A percentile compares a stretch with the other conserved stretches of the same genome.
phyloP scores from a whole-genome alignment of 2,797 vertebrate genomes.

The Gymnodraco acuticeps region DNA sequence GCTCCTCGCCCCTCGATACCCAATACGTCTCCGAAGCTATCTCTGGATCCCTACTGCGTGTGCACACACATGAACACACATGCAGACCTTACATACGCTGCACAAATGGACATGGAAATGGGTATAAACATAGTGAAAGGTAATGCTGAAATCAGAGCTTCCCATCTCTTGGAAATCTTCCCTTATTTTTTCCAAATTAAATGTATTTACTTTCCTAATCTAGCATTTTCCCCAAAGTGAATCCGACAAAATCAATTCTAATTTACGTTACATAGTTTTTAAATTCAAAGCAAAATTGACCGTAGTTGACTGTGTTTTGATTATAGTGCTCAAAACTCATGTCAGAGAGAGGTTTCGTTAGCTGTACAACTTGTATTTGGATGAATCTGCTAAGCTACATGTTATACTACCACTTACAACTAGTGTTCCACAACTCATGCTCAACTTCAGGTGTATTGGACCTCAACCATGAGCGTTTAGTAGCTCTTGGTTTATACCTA shows the following conservation, averaged over 20 bases:
- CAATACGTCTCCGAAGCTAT: conserved; percentile 79
- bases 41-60: conserved; percentile 50
- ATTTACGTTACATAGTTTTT: not conserved
- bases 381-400: not conserved
- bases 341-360: not conserved
- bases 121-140: conserved; percentile 10
- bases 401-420: too few species aligned
- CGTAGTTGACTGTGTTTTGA: not conserved
- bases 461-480: not conserved
- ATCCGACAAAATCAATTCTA: not conserved
- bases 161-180: too few species aligned
- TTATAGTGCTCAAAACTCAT: not conserved
- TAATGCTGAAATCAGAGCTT: not conserved
- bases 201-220: not conserved
- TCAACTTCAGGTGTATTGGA: not conserved
- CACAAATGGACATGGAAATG: conserved; percentile 12
- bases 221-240: not conserved
- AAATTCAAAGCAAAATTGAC: not conserved
- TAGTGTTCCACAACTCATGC: too few species aligned
- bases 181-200: not conserved
- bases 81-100: conserved; percentile 30
- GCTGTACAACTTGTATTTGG: not conserved
- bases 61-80: conserved; percentile 30
- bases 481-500: not conserved
- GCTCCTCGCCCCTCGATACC: conserved; percentile 71